phyloP scores from a whole-genome alignment of 2,888 invertebrate species.

The Eustalomyia histrio region DNA sequence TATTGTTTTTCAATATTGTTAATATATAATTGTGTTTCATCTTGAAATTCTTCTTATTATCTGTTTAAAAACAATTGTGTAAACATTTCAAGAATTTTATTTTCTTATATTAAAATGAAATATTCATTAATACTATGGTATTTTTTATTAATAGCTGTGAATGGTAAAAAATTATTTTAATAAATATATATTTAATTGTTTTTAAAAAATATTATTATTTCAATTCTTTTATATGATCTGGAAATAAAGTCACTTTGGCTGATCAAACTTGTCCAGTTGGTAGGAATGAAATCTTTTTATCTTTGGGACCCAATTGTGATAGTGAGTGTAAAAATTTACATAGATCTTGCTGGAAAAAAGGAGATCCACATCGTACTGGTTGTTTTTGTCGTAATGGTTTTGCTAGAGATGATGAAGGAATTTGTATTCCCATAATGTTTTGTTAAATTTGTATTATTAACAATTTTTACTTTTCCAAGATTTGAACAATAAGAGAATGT shows the following conservation, averaged over 20 bases:
- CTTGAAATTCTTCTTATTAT: conserved; percentile 22
- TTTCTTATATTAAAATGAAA: conserved; percentile 8
- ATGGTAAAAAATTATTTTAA: conserved; percentile 33
- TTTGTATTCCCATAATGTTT: conserved; percentile 44
- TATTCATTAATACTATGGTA: conserved; percentile 25
- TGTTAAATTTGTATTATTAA: conserved; percentile 19
- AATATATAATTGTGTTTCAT: conserved; percentile 8
- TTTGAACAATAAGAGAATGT: no score
- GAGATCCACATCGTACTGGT: conserved; percentile 56
- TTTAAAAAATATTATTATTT: neutral
- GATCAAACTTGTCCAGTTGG: conserved; percentile 53
- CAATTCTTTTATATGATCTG: neutral
- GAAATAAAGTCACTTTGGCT: neutral
- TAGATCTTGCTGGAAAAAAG: conserved; percentile 50
- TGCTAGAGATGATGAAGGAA: conserved; percentile 42
- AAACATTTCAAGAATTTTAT: conserved; percentile 12
- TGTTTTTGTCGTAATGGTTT: conserved; percentile 61
- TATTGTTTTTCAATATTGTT: conserved; percentile 4
- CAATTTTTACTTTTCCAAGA: neutral
- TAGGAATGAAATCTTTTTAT: conserved; percentile 60
- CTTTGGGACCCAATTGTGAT: conserved; percentile 64
- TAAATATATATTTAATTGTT: conserved; percentile 1
- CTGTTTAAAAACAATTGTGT: conserved; percentile 34
- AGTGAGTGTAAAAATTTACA: conserved; percentile 50
- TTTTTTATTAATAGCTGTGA: neutral